Evolutionary conservation across 2,797 vertebrate species (phyloP).

Genomic region (Gorsachius magnificus): DNA sequence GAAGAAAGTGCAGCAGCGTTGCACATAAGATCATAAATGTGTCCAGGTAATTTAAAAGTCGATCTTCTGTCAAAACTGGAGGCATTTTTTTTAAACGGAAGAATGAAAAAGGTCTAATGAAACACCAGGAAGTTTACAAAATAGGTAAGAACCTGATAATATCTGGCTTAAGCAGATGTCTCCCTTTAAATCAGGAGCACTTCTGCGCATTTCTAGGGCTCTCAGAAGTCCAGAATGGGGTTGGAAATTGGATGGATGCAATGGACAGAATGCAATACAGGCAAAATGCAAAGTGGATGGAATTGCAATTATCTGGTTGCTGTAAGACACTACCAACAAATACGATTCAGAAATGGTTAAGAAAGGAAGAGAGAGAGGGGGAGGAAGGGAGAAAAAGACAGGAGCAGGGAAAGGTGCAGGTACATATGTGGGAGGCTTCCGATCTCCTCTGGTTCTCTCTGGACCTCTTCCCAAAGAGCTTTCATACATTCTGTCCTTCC

Average conservation of each 20-base stretch:
- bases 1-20: neutral
- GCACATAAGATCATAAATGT: neutral
- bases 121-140: neutral
- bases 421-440: neutral
- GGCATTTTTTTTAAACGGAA: neutral
- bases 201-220: fast-evolving
- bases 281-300: no score
- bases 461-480: neutral
- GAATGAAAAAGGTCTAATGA: neutral
- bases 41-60: neutral
- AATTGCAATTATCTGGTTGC: neutral
- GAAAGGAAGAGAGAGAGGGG: neutral
- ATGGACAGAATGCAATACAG: no score
- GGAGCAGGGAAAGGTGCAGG: neutral
- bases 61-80: neutral
- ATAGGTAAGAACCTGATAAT: neutral
- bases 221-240: neutral
- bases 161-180: neutral
- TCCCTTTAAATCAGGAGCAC: neutral
- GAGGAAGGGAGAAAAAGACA: neutral
- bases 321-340: neutral
- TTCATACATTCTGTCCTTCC: neutral
- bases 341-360: neutral
- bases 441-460: neutral
- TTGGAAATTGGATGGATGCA: neutral